Evolutionary conservation across 2,113 vertebrate genomes (phyloP).

Genomic region (Malurus melanocephalus): DNA sequence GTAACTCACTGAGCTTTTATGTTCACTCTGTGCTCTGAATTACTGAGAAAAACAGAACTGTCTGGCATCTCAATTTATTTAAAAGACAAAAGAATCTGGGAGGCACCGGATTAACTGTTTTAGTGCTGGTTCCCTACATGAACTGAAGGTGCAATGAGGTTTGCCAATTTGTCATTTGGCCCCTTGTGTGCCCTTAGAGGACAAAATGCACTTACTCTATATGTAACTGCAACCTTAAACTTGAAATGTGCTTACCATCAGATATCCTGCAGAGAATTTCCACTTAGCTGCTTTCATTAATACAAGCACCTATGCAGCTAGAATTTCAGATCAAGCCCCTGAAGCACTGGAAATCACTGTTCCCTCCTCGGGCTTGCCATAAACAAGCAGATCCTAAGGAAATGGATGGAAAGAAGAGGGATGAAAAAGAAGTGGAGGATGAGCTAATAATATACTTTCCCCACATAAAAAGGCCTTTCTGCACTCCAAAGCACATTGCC

Average conservation of each 20-base stretch:
- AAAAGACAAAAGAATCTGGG: neutral
- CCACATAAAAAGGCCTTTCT: neutral
- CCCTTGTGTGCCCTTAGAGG: neutral
- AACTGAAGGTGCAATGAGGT: neutral
- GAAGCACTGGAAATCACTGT: neutral
- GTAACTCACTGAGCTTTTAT: neutral
- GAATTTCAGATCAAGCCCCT: conserved; percentile 25
- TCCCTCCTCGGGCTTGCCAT: neutral
- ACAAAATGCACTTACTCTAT: neutral
- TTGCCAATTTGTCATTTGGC: neutral
- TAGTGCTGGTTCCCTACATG: neutral
- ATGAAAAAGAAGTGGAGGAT: neutral
- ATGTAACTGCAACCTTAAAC: neutral
- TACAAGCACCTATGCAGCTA: neutral
- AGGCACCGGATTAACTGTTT: neutral
- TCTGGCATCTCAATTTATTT: neutral
- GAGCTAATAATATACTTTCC: neutral
- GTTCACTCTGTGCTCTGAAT: neutral
- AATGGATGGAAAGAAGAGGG: neutral
- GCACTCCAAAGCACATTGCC: neutral
- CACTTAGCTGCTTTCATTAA: neutral
- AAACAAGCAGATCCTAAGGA: neutral
- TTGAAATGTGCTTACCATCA: conserved; percentile 3
- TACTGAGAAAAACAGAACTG: neutral
- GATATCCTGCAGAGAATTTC: neutral